Evolutionary conservation across 2,113 vertebrate genomes (phyloP).

Genomic region (Amphiprion percula): DNA sequence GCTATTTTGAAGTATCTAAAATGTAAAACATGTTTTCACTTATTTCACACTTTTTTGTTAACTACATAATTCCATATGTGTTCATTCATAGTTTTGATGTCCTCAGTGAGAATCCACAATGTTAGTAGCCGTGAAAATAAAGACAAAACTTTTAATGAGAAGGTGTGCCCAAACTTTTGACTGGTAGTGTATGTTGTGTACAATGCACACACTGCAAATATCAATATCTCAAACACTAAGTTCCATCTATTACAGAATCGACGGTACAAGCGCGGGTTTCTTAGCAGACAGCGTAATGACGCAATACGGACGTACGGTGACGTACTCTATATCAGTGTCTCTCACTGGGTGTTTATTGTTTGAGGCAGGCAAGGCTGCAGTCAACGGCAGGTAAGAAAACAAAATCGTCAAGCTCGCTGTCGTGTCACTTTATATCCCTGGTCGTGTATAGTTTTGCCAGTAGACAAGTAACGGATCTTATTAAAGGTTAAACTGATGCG

Average conservation of each 20-base stretch:
- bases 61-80: no score
- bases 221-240: no score
- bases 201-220: no score
- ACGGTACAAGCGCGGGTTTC: background rate
- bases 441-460: background rate
- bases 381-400: constrained; percentile 62
- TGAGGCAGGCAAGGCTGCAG: constrained; percentile 51
- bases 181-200: no score
- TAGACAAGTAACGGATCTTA: background rate
- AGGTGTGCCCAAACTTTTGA: no score
- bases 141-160: no score
- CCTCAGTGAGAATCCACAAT: no score
- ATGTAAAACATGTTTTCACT: no score
- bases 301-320: constrained; percentile 2
- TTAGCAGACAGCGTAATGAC: constrained; percentile 30
- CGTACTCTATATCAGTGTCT: constrained; percentile 12
- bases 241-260: background rate
- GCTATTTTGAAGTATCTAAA: no score
- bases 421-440: fast-evolving
- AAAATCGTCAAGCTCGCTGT: background rate
- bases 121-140: no score
- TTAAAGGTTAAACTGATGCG: fast-evolving
- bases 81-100: no score
- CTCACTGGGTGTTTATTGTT: constrained; percentile 67
- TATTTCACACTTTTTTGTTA: no score